Evolutionary conservation across 2,797 vertebrate species (phyloP).

Genomic region (Spinibarbus caldwelli): DNA sequence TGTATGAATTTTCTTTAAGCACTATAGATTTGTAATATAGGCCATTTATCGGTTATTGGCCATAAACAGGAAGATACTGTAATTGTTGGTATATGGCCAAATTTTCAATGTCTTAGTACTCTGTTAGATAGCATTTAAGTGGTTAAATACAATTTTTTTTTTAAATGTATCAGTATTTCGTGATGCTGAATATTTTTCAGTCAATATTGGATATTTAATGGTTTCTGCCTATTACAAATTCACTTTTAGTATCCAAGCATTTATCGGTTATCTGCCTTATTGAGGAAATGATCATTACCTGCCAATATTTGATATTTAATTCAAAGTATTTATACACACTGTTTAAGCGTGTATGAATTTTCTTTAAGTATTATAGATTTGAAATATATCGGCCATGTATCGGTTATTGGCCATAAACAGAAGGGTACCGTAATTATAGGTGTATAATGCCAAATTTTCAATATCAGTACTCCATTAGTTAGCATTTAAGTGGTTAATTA

Average conservation of each 20-base stretch:
- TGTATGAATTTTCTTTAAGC: not conserved
- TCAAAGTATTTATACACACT: not conserved
- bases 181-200: not conserved
- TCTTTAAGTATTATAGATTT: not conserved
- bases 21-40: not conserved
- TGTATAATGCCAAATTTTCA: not conserved
- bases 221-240: too few relatives aligned
- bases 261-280: not conserved
- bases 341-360: not conserved
- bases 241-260: not conserved
- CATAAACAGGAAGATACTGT: not conserved
- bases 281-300: not conserved
- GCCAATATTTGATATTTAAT: not conserved
- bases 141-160: not conserved
- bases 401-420: not conserved
- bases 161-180: not conserved
- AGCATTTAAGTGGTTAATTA: not conserved
- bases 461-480: not conserved
- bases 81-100: not conserved
- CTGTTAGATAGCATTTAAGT: not conserved
- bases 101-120: too few relatives aligned
- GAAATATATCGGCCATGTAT: not conserved
- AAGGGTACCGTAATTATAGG: not conserved
- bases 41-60: not conserved
- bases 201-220: not conserved